Percentiles rank a stretch among this genome's conserved stretches.
Evolutionary conservation across 2,888 invertebrate genomes (phyloP).

Genomic region (Protodeltote pygarga): DNA sequence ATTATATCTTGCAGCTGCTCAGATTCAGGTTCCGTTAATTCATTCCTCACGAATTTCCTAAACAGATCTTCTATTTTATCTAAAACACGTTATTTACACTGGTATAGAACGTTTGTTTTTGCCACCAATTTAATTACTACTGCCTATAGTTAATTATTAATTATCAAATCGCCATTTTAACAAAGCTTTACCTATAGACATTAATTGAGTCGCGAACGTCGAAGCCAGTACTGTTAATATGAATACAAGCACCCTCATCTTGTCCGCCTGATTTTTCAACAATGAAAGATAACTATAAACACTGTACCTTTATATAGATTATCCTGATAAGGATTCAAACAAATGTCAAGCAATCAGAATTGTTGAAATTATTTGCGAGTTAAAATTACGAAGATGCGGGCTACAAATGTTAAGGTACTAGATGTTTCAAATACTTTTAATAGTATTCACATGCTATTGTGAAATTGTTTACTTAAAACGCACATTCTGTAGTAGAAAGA

Average conservation of each 20-base stretch:
- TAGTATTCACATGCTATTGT: constrained; percentile 2
- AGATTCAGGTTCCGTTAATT: constrained; percentile 60
- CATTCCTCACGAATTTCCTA: constrained; percentile 61
- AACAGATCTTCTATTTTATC: constrained; percentile 66
- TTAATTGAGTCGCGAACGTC: constrained; percentile 57
- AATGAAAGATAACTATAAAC: constrained; percentile 53
- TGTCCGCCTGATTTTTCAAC: constrained; percentile 42
- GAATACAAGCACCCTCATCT: constrained; percentile 67
- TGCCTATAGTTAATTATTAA: too few relatives aligned
- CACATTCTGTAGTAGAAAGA: not conserved
- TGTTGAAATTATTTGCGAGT: constrained; percentile 45
- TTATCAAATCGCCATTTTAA: too few relatives aligned
- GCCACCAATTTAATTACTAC: too few relatives aligned
- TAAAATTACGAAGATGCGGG: constrained; percentile 50
- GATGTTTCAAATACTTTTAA: constrained; percentile 11
- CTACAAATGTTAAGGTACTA: constrained; percentile 12
- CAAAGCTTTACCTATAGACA: constrained; percentile 63
- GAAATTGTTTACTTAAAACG: not conserved
- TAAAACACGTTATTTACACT: constrained; percentile 44
- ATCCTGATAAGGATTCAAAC: constrained; percentile 29
- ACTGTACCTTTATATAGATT: constrained; percentile 57
- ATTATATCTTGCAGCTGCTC: constrained; percentile 61
- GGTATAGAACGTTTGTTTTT: too few relatives aligned
- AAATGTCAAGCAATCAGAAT: constrained; percentile 41
- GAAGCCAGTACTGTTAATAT: constrained; percentile 56